Percentiles rank a stretch among this genome's conserved stretches.
Conservation (phyloP, 1,140 invertebrate genomes). For the Panulirus ornatus region DNA sequence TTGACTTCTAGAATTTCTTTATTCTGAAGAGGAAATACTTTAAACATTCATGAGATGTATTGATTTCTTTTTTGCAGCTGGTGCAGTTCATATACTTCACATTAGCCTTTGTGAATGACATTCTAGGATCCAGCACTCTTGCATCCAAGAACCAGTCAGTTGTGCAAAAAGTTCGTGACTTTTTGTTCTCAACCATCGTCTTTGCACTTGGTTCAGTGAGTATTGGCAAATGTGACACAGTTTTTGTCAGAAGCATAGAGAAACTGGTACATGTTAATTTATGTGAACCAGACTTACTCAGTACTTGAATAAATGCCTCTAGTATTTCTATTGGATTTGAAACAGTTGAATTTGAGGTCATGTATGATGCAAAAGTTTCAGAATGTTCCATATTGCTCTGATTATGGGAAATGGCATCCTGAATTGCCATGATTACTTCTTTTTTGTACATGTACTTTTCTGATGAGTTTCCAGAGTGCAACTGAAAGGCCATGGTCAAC, state of each 20-base stretch:
- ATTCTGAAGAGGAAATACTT: background rate
- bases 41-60: background rate
- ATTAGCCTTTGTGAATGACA: conserved; percentile 44
- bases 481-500: too few relatives aligned
- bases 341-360: too few relatives aligned
- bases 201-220: conserved; percentile 42
- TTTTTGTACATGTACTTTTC: too few relatives aligned
- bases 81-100: conserved; percentile 39
- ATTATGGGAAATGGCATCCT: too few relatives aligned
- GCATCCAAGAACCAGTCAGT: background rate
- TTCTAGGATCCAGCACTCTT: conserved; percentile 2
- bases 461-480: too few relatives aligned
- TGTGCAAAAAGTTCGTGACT: conserved; percentile 15
- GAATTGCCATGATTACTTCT: too few relatives aligned
- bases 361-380: too few relatives aligned
- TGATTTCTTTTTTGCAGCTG: conserved; percentile 16
- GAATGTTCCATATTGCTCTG: too few relatives aligned
- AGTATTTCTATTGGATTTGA: background rate
- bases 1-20: background rate
- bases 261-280: too few relatives aligned
- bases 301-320: background rate
- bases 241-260: background rate
- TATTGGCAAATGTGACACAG: background rate
- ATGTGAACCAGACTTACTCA: too few relatives aligned
- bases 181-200: conserved; percentile 17